A percentile compares a stretch with the other conserved stretches of the same genome.
Evolutionary conservation across 2,113 vertebrate genomes (phyloP).

Genomic region (Arvicanthis niloticus): DNA sequence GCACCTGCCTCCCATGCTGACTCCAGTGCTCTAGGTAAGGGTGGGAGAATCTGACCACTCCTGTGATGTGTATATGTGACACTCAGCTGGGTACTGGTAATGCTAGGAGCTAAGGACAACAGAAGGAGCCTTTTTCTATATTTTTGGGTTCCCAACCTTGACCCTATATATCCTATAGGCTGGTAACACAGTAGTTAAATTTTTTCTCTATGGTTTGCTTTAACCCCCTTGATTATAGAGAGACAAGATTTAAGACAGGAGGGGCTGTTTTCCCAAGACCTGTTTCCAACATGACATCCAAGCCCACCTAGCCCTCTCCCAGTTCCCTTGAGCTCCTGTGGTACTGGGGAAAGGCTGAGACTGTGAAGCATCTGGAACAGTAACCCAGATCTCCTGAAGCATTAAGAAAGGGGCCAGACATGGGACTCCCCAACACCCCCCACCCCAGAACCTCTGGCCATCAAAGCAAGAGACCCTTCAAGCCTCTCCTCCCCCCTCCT

Average conservation of each 20-base stretch:
- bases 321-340: rapidly evolving
- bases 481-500: not conserved
- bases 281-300: not conserved
- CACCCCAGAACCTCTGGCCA: not conserved
- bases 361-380: not conserved
- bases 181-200: not conserved
- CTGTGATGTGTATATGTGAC: rapidly evolving
- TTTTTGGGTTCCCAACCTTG: not conserved
- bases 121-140: not conserved
- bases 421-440: not conserved
- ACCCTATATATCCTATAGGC: not conserved
- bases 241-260: not conserved
- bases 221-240: not conserved
- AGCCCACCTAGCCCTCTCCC: not conserved
- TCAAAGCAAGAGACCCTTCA: not conserved
- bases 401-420: not conserved
- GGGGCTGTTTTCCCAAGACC: not conserved
- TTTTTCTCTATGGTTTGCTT: not conserved
- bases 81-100: rapidly evolving
- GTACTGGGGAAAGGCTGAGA: not conserved
- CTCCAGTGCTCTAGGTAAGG: not conserved
- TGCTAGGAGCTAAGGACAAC: not conserved
- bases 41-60: not conserved
- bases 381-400: not conserved
- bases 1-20: not conserved